These are phyloP conservation scores for Zaprionus kolodkinae DNA, from an alignment of 1,140 invertebrate genomes.

Conservation along the genomic window DNA sequence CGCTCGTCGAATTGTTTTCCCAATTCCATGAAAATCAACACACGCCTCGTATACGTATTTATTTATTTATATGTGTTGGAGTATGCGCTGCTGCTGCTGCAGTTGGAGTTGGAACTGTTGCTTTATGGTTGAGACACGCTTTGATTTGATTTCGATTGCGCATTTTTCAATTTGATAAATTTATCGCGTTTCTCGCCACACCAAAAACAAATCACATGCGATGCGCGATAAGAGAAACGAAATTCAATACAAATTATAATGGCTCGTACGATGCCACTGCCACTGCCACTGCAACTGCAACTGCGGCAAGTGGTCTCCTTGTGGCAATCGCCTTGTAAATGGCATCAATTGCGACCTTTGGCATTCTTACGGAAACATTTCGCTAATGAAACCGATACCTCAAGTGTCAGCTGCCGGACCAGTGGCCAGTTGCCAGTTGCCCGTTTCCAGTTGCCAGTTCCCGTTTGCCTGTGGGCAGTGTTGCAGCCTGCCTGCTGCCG, in stretches of 20 bases:
- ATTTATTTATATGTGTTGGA: conserved; percentile 25
- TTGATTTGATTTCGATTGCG: conserved; percentile 76
- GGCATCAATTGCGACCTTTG: conserved; percentile 81
- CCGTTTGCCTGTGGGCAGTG: conserved; percentile 43
- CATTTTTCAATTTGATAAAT: conserved; percentile 80
- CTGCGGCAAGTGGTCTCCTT: conserved; percentile 31
- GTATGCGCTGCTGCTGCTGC: conserved; percentile 20
- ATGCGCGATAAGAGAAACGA: conserved; percentile 57
- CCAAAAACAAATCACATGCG: conserved; percentile 64
- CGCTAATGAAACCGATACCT: conserved; percentile 82
- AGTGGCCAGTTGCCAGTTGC: conserved; percentile 12
- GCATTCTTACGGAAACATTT: conserved; percentile 80
- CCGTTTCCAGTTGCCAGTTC: conserved; percentile 20
- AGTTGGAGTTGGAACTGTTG: conserved; percentile 24
- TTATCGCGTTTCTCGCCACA: conserved; percentile 55
- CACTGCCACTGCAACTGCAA: conserved; percentile 34
- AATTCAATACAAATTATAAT: conserved; percentile 73
- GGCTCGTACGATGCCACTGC: conserved; percentile 34
- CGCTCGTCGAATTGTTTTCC: conserved; percentile 70
- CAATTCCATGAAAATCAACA: conserved; percentile 72
- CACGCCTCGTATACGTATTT: conserved; percentile 19
- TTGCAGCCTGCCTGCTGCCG: not conserved
- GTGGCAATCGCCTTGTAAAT: conserved; percentile 71
- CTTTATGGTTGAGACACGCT: conserved; percentile 7
- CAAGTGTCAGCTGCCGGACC: conserved; percentile 65